Base-by-base conservation (phyloP, 2,797 vertebrate species). In the Paratrypauchen microcephalus region DNA sequence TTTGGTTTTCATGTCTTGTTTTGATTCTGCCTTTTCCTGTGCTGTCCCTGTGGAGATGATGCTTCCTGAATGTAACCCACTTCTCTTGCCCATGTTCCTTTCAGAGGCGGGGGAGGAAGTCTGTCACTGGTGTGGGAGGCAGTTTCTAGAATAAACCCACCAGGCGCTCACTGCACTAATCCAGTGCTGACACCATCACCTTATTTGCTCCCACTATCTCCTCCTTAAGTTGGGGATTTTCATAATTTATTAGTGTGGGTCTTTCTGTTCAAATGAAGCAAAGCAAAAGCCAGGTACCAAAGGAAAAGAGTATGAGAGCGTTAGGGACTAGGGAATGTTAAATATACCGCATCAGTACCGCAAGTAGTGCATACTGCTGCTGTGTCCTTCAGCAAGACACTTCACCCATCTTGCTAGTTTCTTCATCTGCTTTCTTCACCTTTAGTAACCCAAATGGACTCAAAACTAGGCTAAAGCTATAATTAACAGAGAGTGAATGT, bases 31-130 rank as follows among this genome's bases (percentile, higher is more conserved):
- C 68, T 77, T 69, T 78, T 58, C 67, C 74, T 28, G 70, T 74
- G 59, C 81, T 75, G 69, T 80, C 68, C 77, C 79, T 76, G 63
- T 52, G 70, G 75, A 82, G 74, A 69, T 68, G 63, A 77, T 65
- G 58, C 70, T 83, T 85, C 76, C 83, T 82, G 80, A 39, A 1
- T 71, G 78, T 87, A 87, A 83, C 83, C 83, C 78, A 87, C 74
- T 76, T 88, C 79, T 77, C 28, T 73, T 69, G 77, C 79, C 78
- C 77, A 77, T 71, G 48, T 70, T 61, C 1, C 18, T 70, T 86
- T 72, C 48, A 8, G 16, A 77, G 73, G 61, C 18, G 47, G 48
- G 68, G 74, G 69, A 68, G 74, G 77, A 83, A 77, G 67, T 76
- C 61, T 76, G 64, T 76, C 61, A 70, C 8, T 69, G 65, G 71